A percentile compares a stretch with the other conserved stretches of the same genome.
Evolutionary conservation across 2,888 invertebrate genomes (phyloP).

Genomic region (Cerastis rubricosa): DNA sequence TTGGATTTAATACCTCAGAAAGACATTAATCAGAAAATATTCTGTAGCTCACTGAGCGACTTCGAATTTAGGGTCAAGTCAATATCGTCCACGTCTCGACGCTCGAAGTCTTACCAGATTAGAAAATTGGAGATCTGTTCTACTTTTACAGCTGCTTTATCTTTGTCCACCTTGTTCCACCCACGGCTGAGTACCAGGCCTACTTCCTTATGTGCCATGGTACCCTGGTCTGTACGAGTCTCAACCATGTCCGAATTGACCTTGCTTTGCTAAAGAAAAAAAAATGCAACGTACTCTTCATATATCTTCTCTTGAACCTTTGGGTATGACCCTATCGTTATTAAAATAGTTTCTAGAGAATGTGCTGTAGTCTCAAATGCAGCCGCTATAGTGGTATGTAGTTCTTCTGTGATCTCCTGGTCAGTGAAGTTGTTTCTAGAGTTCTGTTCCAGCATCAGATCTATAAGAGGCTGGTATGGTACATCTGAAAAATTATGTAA

Average conservation of each 20-base stretch:
- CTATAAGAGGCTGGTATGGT: constrained; percentile 10
- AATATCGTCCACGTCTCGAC: too few relatives aligned
- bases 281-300: constrained; percentile 1
- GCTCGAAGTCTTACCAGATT: too few relatives aligned
- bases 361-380: constrained; percentile 3
- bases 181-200: too few relatives aligned
- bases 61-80: too few relatives aligned
- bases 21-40: too few relatives aligned
- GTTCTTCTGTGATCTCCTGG: constrained; percentile 24
- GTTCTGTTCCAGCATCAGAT: too few relatives aligned
- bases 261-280: background rate
- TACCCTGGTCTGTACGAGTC: background rate
- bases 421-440: too few relatives aligned
- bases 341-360: constrained; percentile 1
- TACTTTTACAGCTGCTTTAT: too few relatives aligned
- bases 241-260: background rate
- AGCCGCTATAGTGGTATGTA: constrained; percentile 8
- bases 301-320: constrained; percentile 23
- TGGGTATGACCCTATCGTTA: constrained; percentile 25
- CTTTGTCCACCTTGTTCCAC: too few relatives aligned
- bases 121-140: too few relatives aligned
- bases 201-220: background rate
- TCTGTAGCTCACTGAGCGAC: too few relatives aligned
- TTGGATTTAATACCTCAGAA: too few relatives aligned
- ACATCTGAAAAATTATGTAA: constrained; percentile 7